Evolutionary conservation across 2,888 invertebrate species (phyloP).

Genomic region (Dinocampus coccinellae): DNA sequence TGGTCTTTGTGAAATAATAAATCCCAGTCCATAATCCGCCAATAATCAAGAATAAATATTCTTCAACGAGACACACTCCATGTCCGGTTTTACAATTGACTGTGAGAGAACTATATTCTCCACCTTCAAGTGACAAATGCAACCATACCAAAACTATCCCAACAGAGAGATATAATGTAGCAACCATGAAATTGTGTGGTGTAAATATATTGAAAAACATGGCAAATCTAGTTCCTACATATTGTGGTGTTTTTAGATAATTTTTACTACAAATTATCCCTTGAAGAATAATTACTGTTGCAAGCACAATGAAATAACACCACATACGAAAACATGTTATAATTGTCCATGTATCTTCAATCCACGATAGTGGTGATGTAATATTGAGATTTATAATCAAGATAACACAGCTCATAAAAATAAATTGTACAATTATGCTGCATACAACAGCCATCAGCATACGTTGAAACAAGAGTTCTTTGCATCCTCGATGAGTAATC

Average conservation of each 20-base stretch:
- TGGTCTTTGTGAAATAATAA: constrained; percentile 74
- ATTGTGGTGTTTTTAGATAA: constrained; percentile 75
- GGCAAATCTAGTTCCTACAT: constrained; percentile 77
- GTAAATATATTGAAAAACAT: constrained; percentile 77
- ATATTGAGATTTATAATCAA: constrained; percentile 74
- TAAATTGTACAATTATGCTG: constrained; percentile 70
- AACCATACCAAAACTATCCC: constrained; percentile 79
- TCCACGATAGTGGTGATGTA: constrained; percentile 77
- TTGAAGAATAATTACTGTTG: constrained; percentile 77
- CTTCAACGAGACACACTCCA: constrained; percentile 75
- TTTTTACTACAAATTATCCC: constrained; percentile 81
- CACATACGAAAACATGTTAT: constrained; percentile 77
- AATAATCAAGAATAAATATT: constrained; percentile 77
- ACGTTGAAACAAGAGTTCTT: constrained; percentile 73
- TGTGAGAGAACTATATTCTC: constrained; percentile 72
- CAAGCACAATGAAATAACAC: constrained; percentile 76
- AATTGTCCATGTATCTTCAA: constrained; percentile 73
- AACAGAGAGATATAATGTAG: constrained; percentile 74
- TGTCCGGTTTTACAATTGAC: constrained; percentile 65
- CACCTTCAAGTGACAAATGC: constrained; percentile 77
- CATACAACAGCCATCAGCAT: constrained; percentile 74
- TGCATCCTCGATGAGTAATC: constrained; percentile 63
- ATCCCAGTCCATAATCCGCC: constrained; percentile 77
- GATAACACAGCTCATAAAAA: constrained; percentile 59
- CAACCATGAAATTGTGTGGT: constrained; percentile 73